These are phyloP conservation scores for Fragum fragum DNA, from an alignment of 2,888 invertebrate genomes.

Conservation along the genomic window DNA sequence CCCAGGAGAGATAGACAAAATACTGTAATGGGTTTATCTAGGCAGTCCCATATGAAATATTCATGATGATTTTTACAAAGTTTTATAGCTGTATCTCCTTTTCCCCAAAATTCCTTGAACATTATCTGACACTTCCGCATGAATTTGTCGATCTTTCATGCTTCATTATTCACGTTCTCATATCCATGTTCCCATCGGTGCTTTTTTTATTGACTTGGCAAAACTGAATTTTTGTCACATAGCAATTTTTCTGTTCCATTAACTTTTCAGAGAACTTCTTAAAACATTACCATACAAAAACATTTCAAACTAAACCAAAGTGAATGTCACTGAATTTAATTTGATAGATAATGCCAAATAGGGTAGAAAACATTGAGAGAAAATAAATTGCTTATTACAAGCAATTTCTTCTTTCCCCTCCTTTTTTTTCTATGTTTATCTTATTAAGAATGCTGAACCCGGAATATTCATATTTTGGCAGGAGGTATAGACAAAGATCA, in stretches of 20 bases:
- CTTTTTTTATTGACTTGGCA: constrained; percentile 3
- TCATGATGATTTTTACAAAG: constrained; percentile 26
- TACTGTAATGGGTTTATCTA: constrained; percentile 26
- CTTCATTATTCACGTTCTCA: constrained; percentile 5
- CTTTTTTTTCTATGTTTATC: no score
- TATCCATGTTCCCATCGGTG: constrained; percentile 6
- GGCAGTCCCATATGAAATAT: constrained; percentile 28
- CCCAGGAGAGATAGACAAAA: constrained; percentile 20
- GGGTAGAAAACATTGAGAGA: no score
- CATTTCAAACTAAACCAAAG: no score
- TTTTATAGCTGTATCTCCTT: constrained; percentile 25
- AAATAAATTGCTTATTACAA: no score
- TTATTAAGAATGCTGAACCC: no score
- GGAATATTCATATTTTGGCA: no score
- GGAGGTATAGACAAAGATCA: no score
- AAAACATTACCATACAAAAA: no score
- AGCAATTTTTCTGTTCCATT: not conserved
- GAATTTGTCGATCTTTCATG: not conserved
- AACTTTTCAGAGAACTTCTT: no score
- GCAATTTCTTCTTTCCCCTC: no score
- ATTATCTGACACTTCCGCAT: constrained; percentile 21
- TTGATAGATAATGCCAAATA: no score
- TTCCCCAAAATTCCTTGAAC: constrained; percentile 12
- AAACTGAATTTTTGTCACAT: not conserved
- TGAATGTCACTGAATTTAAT: no score